Evolutionary conservation across 2,113 vertebrate genomes (phyloP).

Genomic region (Phyllostomus discolor): DNA sequence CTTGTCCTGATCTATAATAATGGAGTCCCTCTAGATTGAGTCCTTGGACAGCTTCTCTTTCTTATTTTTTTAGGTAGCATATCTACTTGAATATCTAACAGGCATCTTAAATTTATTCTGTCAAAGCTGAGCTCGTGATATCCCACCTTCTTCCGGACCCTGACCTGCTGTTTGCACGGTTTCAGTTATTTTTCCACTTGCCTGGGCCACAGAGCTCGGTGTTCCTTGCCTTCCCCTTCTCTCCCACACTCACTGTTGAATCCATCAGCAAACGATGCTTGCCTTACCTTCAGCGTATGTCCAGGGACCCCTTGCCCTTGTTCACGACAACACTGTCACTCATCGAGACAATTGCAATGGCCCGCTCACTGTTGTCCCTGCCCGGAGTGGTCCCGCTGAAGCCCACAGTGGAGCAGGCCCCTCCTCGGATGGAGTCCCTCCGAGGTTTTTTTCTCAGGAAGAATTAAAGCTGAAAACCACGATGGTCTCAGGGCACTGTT

Average conservation of each 20-base stretch:
- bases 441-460: not conserved
- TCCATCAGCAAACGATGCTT: not conserved
- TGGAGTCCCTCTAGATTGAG: not conserved
- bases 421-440: not conserved
- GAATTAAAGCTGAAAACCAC: not conserved
- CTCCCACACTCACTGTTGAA: not conserved
- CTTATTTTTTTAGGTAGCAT: not conserved
- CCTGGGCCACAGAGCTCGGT: not conserved
- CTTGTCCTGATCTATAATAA: not conserved
- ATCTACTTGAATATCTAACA: not conserved
- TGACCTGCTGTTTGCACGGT: not conserved
- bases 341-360: accelerated
- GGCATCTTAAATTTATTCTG: not conserved
- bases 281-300: not conserved
- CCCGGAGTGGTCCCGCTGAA: not conserved
- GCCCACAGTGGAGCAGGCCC: accelerated
- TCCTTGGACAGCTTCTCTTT: not conserved
- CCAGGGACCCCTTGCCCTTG: not conserved
- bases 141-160: not conserved
- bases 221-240: not conserved
- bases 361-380: not conserved
- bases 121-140: not conserved
- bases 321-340: not conserved
- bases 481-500: accelerated
- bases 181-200: not conserved